Conservation (phyloP, 2,113 vertebrate species). For the Lontra canadensis region DNA sequence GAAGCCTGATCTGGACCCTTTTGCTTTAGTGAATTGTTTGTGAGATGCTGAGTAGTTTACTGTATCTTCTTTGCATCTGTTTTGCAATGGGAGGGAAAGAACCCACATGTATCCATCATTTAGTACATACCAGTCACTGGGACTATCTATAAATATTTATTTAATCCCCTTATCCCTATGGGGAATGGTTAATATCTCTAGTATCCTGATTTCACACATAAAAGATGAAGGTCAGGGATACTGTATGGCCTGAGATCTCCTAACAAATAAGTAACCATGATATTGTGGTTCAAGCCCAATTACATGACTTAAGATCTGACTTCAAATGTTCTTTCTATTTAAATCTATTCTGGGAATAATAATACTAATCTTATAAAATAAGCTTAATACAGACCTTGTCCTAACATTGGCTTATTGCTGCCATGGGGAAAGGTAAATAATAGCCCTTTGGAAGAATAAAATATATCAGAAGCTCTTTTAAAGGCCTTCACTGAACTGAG, state of each 20-base stretch:
- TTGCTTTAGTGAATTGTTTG: background rate
- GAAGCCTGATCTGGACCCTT: background rate
- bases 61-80: background rate
- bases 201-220: slow-evolving; percentile 2
- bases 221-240: background rate
- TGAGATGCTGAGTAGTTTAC: background rate
- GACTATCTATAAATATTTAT: background rate
- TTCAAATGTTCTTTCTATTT: background rate
- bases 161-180: background rate
- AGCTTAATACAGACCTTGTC: background rate
- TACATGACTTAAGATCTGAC: background rate
- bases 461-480: background rate
- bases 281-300: background rate
- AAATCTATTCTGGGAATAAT: background rate
- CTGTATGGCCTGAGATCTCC: background rate
- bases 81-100: background rate
- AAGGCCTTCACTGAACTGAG: background rate
- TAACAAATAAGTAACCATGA: background rate
- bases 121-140: background rate
- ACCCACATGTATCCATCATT: background rate
- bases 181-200: background rate
- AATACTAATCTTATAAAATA: background rate
- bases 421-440: background rate
- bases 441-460: background rate
- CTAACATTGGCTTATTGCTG: background rate